Evolutionary conservation across 2,113 vertebrate genomes (phyloP).

Genomic region (Alosa alosa): DNA sequence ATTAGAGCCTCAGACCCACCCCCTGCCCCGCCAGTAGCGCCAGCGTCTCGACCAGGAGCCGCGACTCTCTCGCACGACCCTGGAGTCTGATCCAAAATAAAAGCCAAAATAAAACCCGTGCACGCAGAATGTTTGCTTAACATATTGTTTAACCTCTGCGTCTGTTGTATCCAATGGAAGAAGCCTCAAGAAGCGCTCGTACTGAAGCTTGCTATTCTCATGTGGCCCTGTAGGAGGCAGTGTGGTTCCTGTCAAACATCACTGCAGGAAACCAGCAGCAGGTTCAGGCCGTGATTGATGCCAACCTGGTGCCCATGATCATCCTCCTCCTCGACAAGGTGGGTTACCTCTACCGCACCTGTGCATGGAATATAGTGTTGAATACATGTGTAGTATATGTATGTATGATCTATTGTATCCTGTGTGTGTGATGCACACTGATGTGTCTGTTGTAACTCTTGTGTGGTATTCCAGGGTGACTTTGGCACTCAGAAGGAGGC

Average conservation of each 20-base stretch:
- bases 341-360: conserved; percentile 29
- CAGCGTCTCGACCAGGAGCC: conserved; percentile 74
- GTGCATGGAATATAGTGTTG: neutral
- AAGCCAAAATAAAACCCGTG: conserved; percentile 19
- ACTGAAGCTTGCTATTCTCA: conserved; percentile 23
- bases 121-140: neutral
- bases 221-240: conserved; percentile 85
- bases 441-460: neutral
- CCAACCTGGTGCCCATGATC: conserved; percentile 98
- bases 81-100: conserved; percentile 82
- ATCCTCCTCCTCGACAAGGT: conserved; percentile 99
- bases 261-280: conserved; percentile 99
- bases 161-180: neutral
- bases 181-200: no score
- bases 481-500: conserved; percentile 99
- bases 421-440: neutral
- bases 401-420: no score
- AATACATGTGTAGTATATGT: neutral
- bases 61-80: conserved; percentile 51
- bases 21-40: conserved; percentile 65
- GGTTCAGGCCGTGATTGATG: conserved; percentile 98
- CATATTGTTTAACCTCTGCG: neutral
- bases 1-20: conserved; percentile 82
- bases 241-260: conserved; percentile 99
- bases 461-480: conserved; percentile 82